phyloP scores from a whole-genome alignment of 2,113 vertebrate species.

The Pagrus major region DNA sequence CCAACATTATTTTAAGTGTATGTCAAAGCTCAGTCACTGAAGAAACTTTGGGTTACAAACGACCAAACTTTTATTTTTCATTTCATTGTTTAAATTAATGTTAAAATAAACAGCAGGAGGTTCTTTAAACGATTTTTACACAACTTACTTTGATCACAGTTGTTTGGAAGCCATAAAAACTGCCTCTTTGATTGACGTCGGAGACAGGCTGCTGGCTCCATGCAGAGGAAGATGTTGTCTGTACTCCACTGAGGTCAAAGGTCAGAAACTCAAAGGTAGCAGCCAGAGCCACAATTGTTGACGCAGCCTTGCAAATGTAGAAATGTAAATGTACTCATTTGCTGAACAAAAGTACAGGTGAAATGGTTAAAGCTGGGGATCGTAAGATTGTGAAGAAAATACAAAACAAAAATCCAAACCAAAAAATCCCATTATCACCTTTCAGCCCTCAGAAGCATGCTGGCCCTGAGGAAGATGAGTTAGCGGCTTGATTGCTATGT shows the following conservation, averaged over 20 bases:
- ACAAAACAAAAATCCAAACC: too few species aligned
- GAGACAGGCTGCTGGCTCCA: conserved; percentile 39
- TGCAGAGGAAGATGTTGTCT: conserved; percentile 21
- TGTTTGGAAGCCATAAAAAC: conserved; percentile 11
- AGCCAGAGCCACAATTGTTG: background rate
- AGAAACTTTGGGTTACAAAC: background rate
- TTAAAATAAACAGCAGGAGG: conserved; percentile 14
- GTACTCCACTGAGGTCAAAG: conserved; percentile 27
- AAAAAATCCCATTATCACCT: too few species aligned
- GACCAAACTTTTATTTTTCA: background rate
- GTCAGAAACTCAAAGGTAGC: conserved; percentile 50
- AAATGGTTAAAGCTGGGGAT: too few species aligned
- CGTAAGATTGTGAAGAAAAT: too few species aligned
- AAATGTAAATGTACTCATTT: too few species aligned
- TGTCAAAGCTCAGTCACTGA: background rate
- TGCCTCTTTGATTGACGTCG: conserved; percentile 22
- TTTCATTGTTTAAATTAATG: background rate
- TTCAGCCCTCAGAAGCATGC: too few species aligned
- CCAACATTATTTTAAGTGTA: background rate
- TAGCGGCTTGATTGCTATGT: too few species aligned
- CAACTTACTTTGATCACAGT: conserved; percentile 13
- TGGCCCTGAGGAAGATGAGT: too few species aligned
- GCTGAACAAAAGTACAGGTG: too few species aligned
- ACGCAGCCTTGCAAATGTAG: background rate
- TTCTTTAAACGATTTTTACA: background rate